phyloP scores from a whole-genome alignment of 92 coral and sea anemone species.

The Nematostella vectensis region DNA sequence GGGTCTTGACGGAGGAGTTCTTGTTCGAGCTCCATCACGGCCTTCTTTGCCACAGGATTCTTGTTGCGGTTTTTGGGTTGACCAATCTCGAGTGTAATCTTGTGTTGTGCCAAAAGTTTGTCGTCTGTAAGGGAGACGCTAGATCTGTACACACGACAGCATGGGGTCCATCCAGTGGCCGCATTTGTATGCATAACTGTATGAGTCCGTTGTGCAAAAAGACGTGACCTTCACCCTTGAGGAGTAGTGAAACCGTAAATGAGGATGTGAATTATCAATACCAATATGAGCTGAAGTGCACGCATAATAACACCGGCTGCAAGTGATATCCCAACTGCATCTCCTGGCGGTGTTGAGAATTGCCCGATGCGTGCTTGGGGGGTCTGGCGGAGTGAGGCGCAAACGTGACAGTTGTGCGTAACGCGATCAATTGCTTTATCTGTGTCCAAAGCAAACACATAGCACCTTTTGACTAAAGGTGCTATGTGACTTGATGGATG shows the following conservation, averaged over 20 bases:
- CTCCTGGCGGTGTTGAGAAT: conserved; percentile 34
- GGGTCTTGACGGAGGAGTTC: conserved; percentile 5
- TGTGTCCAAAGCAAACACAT: conserved; percentile 42
- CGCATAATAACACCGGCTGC: conserved; percentile 40
- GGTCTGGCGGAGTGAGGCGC: conserved; percentile 31
- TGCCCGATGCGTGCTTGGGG: conserved; percentile 34
- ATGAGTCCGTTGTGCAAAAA: conserved; percentile 30
- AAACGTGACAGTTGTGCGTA: conserved; percentile 27
- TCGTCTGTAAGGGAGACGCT: conserved; percentile 10
- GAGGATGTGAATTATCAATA: conserved; percentile 34
- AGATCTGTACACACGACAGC: conserved; percentile 10
- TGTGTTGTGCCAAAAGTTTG: not conserved
- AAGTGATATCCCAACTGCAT: conserved; percentile 29
- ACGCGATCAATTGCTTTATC: conserved; percentile 40
- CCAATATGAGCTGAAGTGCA: conserved; percentile 37
- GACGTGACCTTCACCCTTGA: conserved; percentile 34
- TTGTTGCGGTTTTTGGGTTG: conserved; percentile 3
- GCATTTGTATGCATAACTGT: conserved; percentile 5
- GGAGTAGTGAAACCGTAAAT: conserved; percentile 28
- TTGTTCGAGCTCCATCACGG: not conserved
- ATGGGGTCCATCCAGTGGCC: conserved; percentile 3
- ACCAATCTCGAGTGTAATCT: conserved; percentile 5
- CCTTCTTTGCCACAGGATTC: conserved; percentile 3
- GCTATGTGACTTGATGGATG: conserved; percentile 46
- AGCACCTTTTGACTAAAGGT: conserved; percentile 36